These are phyloP conservation scores for Amblyjoppa fuscipennis DNA, from an alignment of 2,888 invertebrate species.

Conservation along the genomic window DNA sequence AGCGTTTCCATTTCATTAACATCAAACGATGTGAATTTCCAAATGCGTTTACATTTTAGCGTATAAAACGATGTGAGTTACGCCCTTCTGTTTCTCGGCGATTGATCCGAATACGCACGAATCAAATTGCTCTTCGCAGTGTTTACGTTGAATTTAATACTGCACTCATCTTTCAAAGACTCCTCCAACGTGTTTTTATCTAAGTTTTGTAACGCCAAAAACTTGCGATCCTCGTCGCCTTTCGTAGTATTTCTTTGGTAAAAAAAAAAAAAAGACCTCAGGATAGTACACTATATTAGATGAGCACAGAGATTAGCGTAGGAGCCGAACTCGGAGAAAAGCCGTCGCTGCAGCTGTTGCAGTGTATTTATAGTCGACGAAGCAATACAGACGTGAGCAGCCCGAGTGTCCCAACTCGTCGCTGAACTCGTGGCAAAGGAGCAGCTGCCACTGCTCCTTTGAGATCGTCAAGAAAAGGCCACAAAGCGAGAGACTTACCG, in stretches of 20 bases:
- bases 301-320: not conserved
- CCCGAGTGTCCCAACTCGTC: conserved; percentile 43
- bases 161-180: no score
- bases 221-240: not conserved
- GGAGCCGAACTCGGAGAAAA: not conserved
- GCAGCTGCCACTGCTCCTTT: conserved; percentile 45
- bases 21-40: no score
- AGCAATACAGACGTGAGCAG: conserved; percentile 44
- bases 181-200: no score
- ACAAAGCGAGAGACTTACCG: conserved; percentile 59
- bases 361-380: conserved; percentile 56
- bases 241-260: not conserved
- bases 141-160: no score
- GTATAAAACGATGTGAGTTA: no score
- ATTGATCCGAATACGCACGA: no score
- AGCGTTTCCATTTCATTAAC: no score
- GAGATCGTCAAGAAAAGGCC: conserved; percentile 58
- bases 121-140: no score
- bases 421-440: conserved; percentile 38
- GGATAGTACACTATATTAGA: not conserved
- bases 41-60: no score
- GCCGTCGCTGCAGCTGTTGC: conserved; percentile 12
- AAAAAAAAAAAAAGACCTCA: not conserved
- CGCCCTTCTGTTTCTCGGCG: no score
- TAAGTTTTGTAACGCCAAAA: no score